Percentiles rank a stretch among this genome's conserved stretches.
phyloP scores from a whole-genome alignment of 2,797 vertebrate species.

The Echiichthys vipera region DNA sequence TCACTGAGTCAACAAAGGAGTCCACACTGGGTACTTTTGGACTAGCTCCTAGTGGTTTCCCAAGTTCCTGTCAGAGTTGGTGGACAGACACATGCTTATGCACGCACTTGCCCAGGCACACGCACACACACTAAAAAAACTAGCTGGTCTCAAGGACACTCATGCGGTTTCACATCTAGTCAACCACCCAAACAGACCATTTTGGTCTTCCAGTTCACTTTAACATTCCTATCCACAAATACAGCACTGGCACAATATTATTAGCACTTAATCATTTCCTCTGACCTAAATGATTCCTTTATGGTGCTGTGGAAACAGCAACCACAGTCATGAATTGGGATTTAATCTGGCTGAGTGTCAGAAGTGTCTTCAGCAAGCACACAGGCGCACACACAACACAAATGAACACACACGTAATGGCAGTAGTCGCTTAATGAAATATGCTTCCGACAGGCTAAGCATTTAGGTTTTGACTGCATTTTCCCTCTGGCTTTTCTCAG shows the following conservation, averaged over 20 bases:
- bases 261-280: constrained; percentile 79
- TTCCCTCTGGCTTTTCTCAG: constrained; percentile 25
- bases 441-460: constrained; percentile 17
- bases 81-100: constrained; percentile 48
- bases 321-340: constrained; percentile 64
- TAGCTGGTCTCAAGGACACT: constrained; percentile 75
- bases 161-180: constrained; percentile 75
- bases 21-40: constrained; percentile 65
- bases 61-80: constrained; percentile 62
- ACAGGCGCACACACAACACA: constrained; percentile 16
- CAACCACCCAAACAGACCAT: constrained; percentile 73
- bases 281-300: constrained; percentile 74
- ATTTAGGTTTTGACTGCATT: constrained; percentile 4
- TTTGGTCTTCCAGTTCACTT: constrained; percentile 71
- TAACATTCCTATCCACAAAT: constrained; percentile 67
- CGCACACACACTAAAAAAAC: constrained; percentile 32
- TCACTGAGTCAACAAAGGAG: constrained; percentile 78
- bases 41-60: constrained; percentile 76
- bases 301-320: constrained; percentile 76
- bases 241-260: constrained; percentile 70
- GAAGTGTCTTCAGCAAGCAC: constrained; percentile 38
- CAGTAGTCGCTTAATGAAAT: constrained; percentile 47
- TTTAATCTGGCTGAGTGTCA: constrained; percentile 67
- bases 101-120: constrained; percentile 34
- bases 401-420: constrained; percentile 10